phyloP scores from a whole-genome alignment of 2,113 vertebrate species.

The Helogale parvula region DNA sequence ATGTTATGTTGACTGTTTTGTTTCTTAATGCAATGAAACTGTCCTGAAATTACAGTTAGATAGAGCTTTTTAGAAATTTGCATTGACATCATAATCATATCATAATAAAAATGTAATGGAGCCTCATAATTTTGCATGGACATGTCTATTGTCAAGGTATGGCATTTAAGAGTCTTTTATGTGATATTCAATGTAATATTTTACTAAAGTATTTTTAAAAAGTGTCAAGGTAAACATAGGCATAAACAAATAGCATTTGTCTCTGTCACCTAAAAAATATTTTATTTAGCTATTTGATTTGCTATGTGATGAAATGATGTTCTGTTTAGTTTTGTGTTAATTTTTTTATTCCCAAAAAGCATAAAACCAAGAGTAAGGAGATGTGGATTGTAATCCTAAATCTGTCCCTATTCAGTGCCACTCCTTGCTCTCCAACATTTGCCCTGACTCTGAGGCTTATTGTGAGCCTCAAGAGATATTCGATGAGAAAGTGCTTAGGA shows the following conservation, averaged over 20 bases:
- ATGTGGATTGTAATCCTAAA: neutral
- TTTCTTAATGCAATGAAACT: slow-evolving; percentile 56
- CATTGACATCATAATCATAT: slow-evolving; percentile 54
- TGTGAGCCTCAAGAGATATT: neutral
- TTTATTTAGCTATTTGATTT: neutral
- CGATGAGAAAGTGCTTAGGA: slow-evolving; percentile 31
- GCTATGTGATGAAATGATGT: neutral
- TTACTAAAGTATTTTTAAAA: slow-evolving; percentile 6
- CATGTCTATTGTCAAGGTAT: neutral
- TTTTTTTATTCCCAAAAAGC: neutral
- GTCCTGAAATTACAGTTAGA: slow-evolving; percentile 49
- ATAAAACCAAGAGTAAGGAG: neutral
- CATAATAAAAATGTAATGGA: slow-evolving; percentile 41
- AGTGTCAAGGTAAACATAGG: neutral
- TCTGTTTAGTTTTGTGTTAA: neutral
- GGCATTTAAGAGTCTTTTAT: slow-evolving; percentile 19
- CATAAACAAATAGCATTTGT: neutral
- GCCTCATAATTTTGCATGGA: neutral
- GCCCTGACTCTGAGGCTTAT: neutral
- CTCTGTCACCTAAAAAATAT: neutral
- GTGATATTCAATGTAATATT: slow-evolving; percentile 20
- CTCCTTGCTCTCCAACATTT: neutral
- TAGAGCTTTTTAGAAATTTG: slow-evolving; percentile 22
- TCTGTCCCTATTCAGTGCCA: neutral
- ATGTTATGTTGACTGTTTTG: slow-evolving; percentile 69